These are phyloP conservation scores for Tachysurus vachellii DNA, from an alignment of 2,113 vertebrate species.

Conservation along the genomic window DNA sequence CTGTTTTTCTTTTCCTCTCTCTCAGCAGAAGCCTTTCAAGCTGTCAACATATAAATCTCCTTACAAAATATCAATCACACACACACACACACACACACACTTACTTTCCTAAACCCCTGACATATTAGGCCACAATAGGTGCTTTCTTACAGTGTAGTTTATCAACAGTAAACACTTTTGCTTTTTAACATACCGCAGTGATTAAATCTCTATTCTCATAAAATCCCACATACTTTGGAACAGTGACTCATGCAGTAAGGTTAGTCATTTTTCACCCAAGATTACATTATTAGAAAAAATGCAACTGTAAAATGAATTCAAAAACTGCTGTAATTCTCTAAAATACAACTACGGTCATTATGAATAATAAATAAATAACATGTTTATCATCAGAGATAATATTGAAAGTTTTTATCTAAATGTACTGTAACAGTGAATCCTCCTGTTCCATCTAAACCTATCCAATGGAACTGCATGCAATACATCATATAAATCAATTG, in stretches of 20 bases:
- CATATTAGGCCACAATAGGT: background rate
- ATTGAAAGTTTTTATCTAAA: background rate
- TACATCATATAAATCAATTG: too few relatives aligned
- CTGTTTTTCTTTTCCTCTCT: conserved; percentile 18
- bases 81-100: background rate
- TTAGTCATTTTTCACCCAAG: too few relatives aligned
- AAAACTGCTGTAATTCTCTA: background rate
- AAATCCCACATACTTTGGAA: background rate
- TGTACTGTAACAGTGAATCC: too few relatives aligned
- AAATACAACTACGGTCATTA: background rate
- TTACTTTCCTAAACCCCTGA: conserved; percentile 2
- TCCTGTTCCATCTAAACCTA: too few relatives aligned
- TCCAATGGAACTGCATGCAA: too few relatives aligned
- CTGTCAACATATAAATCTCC: conserved; percentile 19
- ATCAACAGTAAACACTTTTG: background rate
- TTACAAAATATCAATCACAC: conserved; percentile 3
- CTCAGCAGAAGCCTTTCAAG: conserved; percentile 19
- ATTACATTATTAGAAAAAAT: background rate
- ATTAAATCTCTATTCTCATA: background rate
- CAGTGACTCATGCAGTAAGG: background rate
- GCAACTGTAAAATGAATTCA: background rate
- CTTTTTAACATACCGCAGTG: background rate
- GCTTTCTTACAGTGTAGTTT: background rate
- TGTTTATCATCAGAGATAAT: background rate
- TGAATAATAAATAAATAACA: background rate